Base-by-base conservation (phyloP, 2,888 invertebrate species). In the Adineta ricciae region DNA sequence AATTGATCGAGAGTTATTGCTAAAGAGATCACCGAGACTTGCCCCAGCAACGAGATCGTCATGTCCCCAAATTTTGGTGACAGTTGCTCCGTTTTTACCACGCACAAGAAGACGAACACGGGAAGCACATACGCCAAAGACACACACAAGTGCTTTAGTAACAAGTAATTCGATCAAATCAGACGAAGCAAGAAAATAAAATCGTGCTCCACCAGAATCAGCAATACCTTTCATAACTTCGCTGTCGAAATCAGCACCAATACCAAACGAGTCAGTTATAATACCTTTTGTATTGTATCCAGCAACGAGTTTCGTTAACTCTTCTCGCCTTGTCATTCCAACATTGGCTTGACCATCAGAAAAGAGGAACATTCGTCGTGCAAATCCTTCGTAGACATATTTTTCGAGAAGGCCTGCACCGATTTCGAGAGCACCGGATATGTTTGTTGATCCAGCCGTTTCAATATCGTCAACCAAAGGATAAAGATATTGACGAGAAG, bases 141-240 rank as follows among this genome's bases (percentile, higher is more conserved):
- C 56, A 56, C 56, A n/a, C 4, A 56, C n/a, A 56, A 56, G 56
- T n/a, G 56, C 56, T n/a, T 56, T 56, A 21, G 56, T 56, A n/a
- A 56, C 56, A n/a, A 56, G 56, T 56, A n/a, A 11, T 56, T 56
- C 56, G 24, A 56, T 56, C n/a, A 56, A 9, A n/a, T 56, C 24
- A 56, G 56, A 21, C 24, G 56, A 56, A n/a, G 21, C 56, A 56
- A 56, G 56, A 11, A 56, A 56, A n/a, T n/a, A 56, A 56, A 56
- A 56, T 56, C n/a, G 9, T n/a, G 56, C 56, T 56, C 56, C 56
- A 56, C 56, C 56, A 56, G 56, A 56, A n/a, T 56, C 56, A 56
- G 56, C 56, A 56, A 56, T 56, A 56, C 56, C 56, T n/a, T 56
- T 56, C 56, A 56, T 56, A 56, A 56, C 24, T n/a, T 56, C 56